A percentile compares a stretch with the other conserved stretches of the same genome.
These are phyloP conservation scores for Epirrita christyi DNA, from an alignment of 2,888 invertebrate genomes.

Conservation along the genomic window DNA sequence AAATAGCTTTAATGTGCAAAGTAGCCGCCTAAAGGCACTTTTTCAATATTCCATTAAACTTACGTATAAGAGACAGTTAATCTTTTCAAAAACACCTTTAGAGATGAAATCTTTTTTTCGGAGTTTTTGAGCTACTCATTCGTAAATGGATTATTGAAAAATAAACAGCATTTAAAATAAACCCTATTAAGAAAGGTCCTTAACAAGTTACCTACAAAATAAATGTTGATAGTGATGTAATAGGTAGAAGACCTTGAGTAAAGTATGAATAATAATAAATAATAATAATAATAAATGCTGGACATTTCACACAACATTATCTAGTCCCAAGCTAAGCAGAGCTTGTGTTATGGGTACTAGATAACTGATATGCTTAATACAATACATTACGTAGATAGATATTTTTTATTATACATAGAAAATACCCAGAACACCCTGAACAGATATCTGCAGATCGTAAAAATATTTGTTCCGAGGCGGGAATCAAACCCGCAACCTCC, in stretches of 20 bases:
- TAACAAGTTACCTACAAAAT: not conserved
- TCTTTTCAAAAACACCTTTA: conserved; percentile 24
- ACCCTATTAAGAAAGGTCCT: not conserved
- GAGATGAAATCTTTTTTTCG: conserved; percentile 7
- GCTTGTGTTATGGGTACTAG: too few species aligned
- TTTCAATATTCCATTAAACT: conserved; percentile 8
- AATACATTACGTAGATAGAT: too few species aligned
- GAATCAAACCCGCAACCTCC: too few species aligned
- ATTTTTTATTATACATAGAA: too few species aligned
- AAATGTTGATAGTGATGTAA: not conserved
- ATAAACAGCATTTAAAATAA: not conserved
- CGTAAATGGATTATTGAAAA: conserved; percentile 19
- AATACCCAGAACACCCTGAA: too few species aligned
- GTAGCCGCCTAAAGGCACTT: conserved; percentile 11
- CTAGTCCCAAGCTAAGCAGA: too few species aligned
- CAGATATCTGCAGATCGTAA: too few species aligned
- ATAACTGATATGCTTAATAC: too few species aligned
- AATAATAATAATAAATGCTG: too few species aligned
- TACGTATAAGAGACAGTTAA: conserved; percentile 8
- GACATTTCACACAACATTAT: too few species aligned
- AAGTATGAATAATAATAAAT: too few species aligned
- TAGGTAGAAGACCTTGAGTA: not conserved
- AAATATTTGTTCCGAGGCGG: too few species aligned
- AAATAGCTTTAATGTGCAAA: conserved; percentile 1
- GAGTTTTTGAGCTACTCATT: conserved; percentile 3